Evolutionary conservation across 2,113 vertebrate genomes (phyloP), one percentile per base, ranked within the genome.

Genomic region (Sylvicapra grimmia): DNA sequence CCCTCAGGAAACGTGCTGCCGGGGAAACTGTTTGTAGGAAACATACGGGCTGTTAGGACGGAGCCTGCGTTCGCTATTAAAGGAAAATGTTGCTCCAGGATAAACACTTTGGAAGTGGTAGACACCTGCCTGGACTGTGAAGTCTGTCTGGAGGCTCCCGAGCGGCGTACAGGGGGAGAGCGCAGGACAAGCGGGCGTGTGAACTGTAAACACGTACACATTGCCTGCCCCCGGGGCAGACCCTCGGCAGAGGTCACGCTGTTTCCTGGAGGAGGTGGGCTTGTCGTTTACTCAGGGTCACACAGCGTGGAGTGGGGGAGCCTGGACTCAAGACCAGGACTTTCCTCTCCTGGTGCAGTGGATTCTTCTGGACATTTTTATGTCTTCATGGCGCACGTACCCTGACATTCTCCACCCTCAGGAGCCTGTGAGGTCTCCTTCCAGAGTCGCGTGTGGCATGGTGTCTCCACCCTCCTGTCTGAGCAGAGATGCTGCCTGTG

Each of bases 401-500:
- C 68, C 31, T 56, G 56, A 33, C 12, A 2, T 16, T n/a, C 44
- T 61, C 31, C 14, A 36, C 68, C n/a, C 58, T 82, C 18, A 6
- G 61, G 40, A 61, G 23, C n/a, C 33, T 1, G 3, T 0, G 15
- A 27, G 61, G 33, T 89, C 49, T 54, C n/a, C 86, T n/a, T 33
- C 40, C 47, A 8, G 75, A 13, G 6, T 33, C 36, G 8, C 9
- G 29, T n/a, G 21, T 4, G 25, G 6, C 4, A 2, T 18, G 6
- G n/a, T 2, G 5, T 36, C 79, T 75, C 31, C 21, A 36, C 4
- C n/a, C 40, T 25, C 40, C 51, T 47, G 13, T n/a, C 68, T 7
- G 13, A 4, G 2, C 51, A 19, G 3, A 15, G n/a, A 5, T 4
- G 61, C 27, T 12, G 15, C 33, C 1, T 0, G 5, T 29, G 27